Evolutionary conservation across 2,113 vertebrate species (phyloP).

Genomic region (Notiomystis cincta): DNA sequence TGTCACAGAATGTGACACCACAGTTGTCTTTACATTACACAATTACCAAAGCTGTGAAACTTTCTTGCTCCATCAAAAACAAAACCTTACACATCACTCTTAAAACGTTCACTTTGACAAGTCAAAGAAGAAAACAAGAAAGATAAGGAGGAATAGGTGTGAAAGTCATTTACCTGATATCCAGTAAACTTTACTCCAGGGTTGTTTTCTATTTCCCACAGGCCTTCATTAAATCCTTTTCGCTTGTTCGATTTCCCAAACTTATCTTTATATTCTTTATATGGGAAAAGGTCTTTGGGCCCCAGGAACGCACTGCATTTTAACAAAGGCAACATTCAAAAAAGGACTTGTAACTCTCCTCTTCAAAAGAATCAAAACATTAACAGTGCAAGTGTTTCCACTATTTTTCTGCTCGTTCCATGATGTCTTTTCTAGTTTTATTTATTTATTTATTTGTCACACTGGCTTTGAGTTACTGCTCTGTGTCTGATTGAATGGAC

Average conservation of each 20-base stretch:
- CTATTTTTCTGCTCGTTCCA: neutral
- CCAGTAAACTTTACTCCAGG: slow-evolving; percentile 97
- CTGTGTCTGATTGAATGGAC: neutral
- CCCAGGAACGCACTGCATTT: slow-evolving; percentile 89
- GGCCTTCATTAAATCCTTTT: slow-evolving; percentile 98
- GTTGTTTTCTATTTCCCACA: slow-evolving; percentile 99
- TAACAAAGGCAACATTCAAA: slow-evolving; percentile 34
- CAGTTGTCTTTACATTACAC: neutral
- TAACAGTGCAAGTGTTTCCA: neutral
- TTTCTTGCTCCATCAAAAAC: neutral
- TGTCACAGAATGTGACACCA: neutral
- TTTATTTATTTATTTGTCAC: neutral
- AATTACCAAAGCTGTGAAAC: neutral
- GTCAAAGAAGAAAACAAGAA: neutral
- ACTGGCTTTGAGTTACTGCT: neutral
- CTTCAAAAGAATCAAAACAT: neutral
- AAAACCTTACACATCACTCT: neutral
- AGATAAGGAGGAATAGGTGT: neutral
- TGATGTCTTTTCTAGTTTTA: neutral
- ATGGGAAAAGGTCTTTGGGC: slow-evolving; percentile 95
- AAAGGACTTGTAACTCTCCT: neutral
- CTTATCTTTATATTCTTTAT: slow-evolving; percentile 98
- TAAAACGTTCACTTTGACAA: neutral
- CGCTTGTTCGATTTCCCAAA: slow-evolving; percentile 98
- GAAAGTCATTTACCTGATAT: slow-evolving; percentile 82